Conservation (phyloP, 2,113 vertebrate genomes). For the Cavia porcellus region DNA sequence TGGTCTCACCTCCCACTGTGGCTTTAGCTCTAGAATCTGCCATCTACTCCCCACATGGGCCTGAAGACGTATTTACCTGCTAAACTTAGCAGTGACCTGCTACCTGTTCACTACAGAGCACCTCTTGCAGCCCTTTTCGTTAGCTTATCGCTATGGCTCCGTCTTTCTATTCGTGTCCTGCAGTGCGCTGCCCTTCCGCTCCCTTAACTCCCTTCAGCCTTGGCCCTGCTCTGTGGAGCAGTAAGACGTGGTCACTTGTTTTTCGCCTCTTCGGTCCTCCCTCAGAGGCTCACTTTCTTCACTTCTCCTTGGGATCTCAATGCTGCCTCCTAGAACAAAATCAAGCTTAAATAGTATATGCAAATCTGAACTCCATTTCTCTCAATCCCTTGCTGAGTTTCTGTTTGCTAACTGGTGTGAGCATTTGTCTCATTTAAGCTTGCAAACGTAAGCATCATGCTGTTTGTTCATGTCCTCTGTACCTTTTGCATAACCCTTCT, state of each 20-base stretch:
- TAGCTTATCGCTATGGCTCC: not conserved
- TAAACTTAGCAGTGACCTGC: not conserved
- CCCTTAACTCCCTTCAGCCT: rapidly evolving
- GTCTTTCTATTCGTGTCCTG: rapidly evolving
- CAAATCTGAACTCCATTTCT: not conserved
- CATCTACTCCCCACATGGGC: not conserved
- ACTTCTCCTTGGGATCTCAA: not conserved
- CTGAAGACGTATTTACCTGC: not conserved
- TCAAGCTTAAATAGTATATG: not conserved
- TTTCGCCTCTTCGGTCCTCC: not conserved
- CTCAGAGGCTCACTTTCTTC: not conserved
- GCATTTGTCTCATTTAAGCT: not conserved
- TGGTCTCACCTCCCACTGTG: not conserved
- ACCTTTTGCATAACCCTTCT: not conserved
- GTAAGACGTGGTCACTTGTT: rapidly evolving
- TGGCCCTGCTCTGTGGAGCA: not conserved
- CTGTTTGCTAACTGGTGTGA: not conserved
- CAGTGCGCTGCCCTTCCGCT: not conserved
- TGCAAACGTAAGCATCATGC: no score
- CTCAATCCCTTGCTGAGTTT: not conserved
- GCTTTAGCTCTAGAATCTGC: not conserved
- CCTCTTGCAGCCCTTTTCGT: not conserved
- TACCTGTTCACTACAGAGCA: rapidly evolving
- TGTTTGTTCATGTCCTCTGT: not conserved
- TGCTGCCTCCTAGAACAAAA: not conserved